Evolutionary conservation across 2,113 vertebrate genomes (phyloP).

Genomic region (Podarcis muralis): DNA sequence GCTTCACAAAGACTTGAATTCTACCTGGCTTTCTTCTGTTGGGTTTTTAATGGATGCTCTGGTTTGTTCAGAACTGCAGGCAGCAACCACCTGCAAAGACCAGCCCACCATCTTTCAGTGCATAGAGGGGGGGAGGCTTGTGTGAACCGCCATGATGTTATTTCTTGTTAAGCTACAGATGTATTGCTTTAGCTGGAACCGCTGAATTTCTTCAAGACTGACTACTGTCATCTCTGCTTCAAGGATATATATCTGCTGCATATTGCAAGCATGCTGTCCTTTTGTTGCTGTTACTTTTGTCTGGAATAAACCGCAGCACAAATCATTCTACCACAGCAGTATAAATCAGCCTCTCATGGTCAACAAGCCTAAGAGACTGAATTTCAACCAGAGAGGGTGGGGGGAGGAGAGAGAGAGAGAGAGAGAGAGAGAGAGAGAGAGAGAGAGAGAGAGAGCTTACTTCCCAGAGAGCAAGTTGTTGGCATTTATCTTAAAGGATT

Average conservation of each 20-base stretch:
- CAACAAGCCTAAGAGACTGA: constrained; percentile 67
- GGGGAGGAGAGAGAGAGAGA: constrained; percentile 20
- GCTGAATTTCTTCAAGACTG: constrained; percentile 39
- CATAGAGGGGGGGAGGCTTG: not conserved
- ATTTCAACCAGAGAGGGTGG: constrained; percentile 59
- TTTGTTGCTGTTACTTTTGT: constrained; percentile 36
- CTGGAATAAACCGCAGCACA: constrained; percentile 66
- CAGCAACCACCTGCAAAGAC: too few relatives aligned
- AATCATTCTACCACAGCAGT: constrained; percentile 57
- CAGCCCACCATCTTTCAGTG: not conserved
- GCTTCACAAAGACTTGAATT: too few relatives aligned
- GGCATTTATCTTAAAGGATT: constrained; percentile 74
- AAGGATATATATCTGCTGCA: constrained; percentile 60
- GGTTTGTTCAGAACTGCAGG: too few relatives aligned
- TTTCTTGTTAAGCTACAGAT: constrained; percentile 31
- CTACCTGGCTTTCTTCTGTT: too few relatives aligned
- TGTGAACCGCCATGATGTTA: not conserved
- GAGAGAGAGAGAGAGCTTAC: constrained; percentile 24
- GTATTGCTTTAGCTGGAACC: constrained; percentile 24
- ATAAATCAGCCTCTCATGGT: constrained; percentile 76
- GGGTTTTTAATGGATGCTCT: too few relatives aligned
- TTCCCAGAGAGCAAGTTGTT: constrained; percentile 62
- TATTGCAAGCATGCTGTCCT: constrained; percentile 1
- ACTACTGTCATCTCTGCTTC: constrained; percentile 64
- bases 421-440: constrained; percentile 37